These are phyloP conservation scores for Argopecten irradians DNA, from an alignment of 1,140 invertebrate species.

Conservation along the genomic window DNA sequence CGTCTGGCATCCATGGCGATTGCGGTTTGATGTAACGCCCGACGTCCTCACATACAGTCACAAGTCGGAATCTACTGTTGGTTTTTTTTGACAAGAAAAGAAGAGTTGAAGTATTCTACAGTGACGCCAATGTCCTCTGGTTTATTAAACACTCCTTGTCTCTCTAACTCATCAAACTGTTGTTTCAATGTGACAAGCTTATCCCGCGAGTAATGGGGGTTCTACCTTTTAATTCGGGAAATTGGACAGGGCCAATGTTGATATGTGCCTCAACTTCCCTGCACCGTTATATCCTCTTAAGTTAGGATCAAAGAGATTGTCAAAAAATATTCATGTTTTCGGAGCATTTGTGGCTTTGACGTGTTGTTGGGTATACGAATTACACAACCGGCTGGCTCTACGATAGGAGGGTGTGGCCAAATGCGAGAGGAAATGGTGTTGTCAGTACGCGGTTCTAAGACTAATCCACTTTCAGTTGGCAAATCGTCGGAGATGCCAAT, in stretches of 20 bases:
- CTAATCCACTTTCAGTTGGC: too few species aligned
- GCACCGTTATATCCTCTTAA: slow-evolving; percentile 51
- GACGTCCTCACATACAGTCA: slow-evolving; percentile 32
- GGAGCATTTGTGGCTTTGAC: background rate
- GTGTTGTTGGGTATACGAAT: background rate
- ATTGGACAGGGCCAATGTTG: slow-evolving; percentile 44
- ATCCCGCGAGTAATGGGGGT: slow-evolving; percentile 48
- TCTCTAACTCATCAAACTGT: slow-evolving; percentile 50
- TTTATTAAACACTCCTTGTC: slow-evolving; percentile 35
- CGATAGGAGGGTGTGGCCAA: background rate
- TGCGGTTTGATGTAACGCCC: slow-evolving; percentile 38
- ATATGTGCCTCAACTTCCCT: slow-evolving; percentile 42
- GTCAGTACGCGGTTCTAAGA: background rate
- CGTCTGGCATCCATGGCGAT: slow-evolving; percentile 34
- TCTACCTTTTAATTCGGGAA: slow-evolving; percentile 44
- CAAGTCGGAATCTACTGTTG: slow-evolving; percentile 14
- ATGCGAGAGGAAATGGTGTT: background rate
- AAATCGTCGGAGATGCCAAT: background rate
- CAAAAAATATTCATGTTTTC: background rate
- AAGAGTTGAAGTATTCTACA: slow-evolving; percentile 50
- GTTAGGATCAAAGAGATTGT: slow-evolving; percentile 38
- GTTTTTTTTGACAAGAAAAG: slow-evolving; percentile 48
- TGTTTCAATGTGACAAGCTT: slow-evolving; percentile 38
- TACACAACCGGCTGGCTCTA: background rate
- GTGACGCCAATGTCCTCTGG: slow-evolving; percentile 46